A percentile compares a stretch with the other conserved stretches of the same genome.
Evolutionary conservation across 2,113 vertebrate species (phyloP).

Genomic region (Mirounga angustirostris): DNA sequence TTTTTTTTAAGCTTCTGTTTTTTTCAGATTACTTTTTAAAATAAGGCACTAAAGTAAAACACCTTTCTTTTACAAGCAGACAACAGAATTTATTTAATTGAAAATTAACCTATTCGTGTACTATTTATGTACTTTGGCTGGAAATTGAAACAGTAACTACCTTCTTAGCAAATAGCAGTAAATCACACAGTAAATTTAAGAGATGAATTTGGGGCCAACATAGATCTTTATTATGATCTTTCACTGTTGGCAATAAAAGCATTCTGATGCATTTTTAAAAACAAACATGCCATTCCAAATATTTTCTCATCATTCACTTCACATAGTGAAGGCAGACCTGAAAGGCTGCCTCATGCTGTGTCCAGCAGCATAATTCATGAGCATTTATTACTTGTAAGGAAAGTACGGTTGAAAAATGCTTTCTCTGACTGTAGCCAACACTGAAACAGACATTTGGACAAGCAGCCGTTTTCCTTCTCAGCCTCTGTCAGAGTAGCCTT

Average conservation of each 20-base stretch:
- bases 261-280: constrained; percentile 21
- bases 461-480: background rate
- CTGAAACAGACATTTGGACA: background rate
- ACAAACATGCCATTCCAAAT: background rate
- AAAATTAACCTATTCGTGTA: background rate
- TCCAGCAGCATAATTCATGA: background rate
- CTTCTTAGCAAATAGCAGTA: background rate
- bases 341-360: background rate
- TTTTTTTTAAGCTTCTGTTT: background rate
- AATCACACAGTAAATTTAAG: background rate
- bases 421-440: background rate
- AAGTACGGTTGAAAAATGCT: background rate
- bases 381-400: background rate
- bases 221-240: background rate
- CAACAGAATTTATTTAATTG: constrained; percentile 8
- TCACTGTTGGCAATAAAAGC: constrained; percentile 16
- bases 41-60: background rate
- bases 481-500: background rate
- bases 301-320: background rate
- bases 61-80: background rate
- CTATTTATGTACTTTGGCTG: background rate
- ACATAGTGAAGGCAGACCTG: background rate
- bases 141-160: background rate
- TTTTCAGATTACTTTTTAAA: background rate
- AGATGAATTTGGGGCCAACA: background rate